phyloP scores from a whole-genome alignment of 2,113 vertebrate genomes.

The Odobenus rosmarus region DNA sequence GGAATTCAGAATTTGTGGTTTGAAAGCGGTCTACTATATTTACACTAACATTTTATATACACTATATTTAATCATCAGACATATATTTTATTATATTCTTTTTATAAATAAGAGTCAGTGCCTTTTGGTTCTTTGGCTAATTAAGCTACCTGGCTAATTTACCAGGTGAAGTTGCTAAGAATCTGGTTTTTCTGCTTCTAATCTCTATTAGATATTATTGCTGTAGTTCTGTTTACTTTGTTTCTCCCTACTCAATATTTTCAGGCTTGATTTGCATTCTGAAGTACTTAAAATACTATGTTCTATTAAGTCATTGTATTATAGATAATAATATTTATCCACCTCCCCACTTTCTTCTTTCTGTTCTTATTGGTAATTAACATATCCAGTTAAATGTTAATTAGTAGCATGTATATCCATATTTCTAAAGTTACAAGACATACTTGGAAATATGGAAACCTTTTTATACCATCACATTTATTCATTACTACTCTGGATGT shows the following conservation, averaged over 20 bases:
- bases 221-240: neutral
- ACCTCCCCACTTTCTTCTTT: neutral
- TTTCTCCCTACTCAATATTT: neutral
- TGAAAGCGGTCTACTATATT: neutral
- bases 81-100: neutral
- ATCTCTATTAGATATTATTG: neutral
- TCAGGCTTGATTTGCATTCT: neutral
- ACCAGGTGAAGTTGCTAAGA: neutral
- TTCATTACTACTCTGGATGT: neutral
- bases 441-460: neutral
- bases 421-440: neutral
- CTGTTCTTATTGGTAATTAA: neutral
- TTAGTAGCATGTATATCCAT: neutral
- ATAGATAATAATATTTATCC: neutral
- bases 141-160: neutral
- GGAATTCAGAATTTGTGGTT: neutral
- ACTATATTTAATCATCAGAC: neutral
- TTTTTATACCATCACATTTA: neutral
- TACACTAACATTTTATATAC: neutral
- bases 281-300: neutral
- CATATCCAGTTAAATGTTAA: neutral
- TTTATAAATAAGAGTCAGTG: neutral
- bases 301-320: neutral
- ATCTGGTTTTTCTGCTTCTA: neutral
- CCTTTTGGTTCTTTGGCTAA: neutral